phyloP scores from a whole-genome alignment of 2,113 vertebrate genomes.

The Ictidomys tridecemlineatus region DNA sequence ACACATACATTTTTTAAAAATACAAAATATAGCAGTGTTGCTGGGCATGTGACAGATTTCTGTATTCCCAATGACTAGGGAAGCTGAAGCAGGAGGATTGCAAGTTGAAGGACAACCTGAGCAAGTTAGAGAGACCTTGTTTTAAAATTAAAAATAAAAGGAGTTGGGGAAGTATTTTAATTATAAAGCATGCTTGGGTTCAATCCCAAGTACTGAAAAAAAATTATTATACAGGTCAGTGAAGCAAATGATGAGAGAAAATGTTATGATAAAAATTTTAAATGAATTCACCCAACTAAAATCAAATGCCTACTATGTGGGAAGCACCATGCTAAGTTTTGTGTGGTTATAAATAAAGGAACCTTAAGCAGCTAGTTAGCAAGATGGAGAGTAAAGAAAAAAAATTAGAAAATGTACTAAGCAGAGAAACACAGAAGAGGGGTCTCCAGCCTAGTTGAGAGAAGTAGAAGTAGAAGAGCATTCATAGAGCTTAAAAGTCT shows the following conservation, averaged over 20 bases:
- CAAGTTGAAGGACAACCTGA: too few relatives aligned
- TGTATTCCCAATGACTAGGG: too few relatives aligned
- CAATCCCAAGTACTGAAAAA: too few relatives aligned
- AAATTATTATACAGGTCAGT: not conserved
- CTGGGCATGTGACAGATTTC: too few relatives aligned
- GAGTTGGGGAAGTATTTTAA: too few relatives aligned
- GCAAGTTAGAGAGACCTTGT: too few relatives aligned
- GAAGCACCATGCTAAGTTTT: not conserved
- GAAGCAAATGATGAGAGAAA: not conserved
- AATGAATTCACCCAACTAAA: constrained; percentile 37
- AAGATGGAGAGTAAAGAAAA: not conserved
- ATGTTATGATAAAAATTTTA: not conserved
- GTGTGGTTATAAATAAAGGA: not conserved
- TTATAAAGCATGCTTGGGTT: too few relatives aligned
- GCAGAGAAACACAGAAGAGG: not conserved
- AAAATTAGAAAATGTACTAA: not conserved
- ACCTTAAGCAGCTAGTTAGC: not conserved
- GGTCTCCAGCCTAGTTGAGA: not conserved
- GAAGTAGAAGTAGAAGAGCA: not conserved
- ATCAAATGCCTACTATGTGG: not conserved
- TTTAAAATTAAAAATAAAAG: too few relatives aligned
- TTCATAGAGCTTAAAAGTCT: not conserved
- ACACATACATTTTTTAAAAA: not conserved
- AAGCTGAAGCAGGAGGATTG: too few relatives aligned
- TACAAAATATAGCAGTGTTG: not conserved